Evolutionary conservation across 2,797 vertebrate genomes (phyloP).

Genomic region (Myripristis murdjan): DNA sequence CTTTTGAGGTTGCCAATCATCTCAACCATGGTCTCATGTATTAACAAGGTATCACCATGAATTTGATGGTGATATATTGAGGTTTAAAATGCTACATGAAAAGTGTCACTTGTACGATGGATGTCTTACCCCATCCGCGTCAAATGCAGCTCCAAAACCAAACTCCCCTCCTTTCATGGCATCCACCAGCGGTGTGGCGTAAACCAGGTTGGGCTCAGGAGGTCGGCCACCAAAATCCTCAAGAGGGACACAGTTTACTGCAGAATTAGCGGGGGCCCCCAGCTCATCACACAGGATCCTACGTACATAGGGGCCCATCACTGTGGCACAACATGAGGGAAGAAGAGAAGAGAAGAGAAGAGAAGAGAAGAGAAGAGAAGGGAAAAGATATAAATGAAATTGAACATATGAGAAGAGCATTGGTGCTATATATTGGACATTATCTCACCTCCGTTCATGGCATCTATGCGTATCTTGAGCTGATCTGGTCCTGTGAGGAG

Average conservation of each 20-base stretch:
- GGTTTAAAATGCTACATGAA: too few species aligned
- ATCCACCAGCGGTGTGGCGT: conserved; percentile 93
- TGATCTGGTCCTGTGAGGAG: conserved; percentile 94
- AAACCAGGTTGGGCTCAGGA: conserved; percentile 95
- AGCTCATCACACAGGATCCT: conserved; percentile 96
- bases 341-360: background rate
- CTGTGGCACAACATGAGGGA: conserved; percentile 78
- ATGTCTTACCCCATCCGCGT: conserved; percentile 95
- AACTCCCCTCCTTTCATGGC: conserved; percentile 98
- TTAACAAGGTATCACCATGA: too few species aligned
- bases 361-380: background rate
- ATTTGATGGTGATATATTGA: too few species aligned
- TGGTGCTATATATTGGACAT: background rate
- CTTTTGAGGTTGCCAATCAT: too few species aligned
- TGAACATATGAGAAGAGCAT: background rate
- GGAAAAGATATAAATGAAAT: background rate
- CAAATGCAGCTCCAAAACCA: conserved; percentile 97
- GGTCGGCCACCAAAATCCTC: conserved; percentile 97
- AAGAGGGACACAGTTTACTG: conserved; percentile 95
- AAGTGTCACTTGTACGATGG: background rate
- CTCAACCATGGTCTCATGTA: too few species aligned
- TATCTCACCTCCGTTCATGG: conserved; percentile 95
- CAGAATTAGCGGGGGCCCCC: conserved; percentile 97
- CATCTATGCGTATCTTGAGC: conserved; percentile 96
- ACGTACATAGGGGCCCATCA: conserved; percentile 99